Evolutionary conservation across 2,113 vertebrate species (phyloP).

Genomic region (Nanorana parkeri): DNA sequence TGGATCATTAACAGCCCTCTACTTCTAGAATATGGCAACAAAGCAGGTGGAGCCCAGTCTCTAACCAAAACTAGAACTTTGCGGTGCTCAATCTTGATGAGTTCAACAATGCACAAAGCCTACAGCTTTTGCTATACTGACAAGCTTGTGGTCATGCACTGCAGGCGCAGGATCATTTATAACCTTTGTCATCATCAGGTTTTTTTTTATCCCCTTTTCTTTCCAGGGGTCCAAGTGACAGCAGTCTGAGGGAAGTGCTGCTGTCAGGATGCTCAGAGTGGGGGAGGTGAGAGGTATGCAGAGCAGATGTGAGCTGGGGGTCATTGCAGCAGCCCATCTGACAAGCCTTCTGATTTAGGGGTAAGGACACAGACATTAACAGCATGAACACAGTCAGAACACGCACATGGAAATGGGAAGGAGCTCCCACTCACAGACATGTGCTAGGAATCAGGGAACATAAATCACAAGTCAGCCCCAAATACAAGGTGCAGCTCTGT

Average conservation of each 20-base stretch:
- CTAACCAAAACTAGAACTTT: no score
- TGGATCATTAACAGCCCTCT: no score
- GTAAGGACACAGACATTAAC: slow-evolving; percentile 51
- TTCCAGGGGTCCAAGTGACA: neutral
- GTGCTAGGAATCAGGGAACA: slow-evolving; percentile 52
- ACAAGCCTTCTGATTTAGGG: slow-evolving; percentile 52
- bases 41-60: no score
- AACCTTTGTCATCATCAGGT: neutral
- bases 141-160: no score
- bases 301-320: slow-evolving; percentile 52
- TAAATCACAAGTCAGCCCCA: slow-evolving; percentile 36
- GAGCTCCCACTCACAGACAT: slow-evolving; percentile 44
- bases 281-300: slow-evolving; percentile 51
- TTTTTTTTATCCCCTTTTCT: neutral
- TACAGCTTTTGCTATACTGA: no score
- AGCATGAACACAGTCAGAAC: slow-evolving; percentile 52
- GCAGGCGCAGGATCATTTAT: no score
- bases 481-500: slow-evolving; percentile 28
- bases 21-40: no score
- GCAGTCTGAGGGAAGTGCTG: neutral
- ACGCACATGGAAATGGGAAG: slow-evolving; percentile 46
- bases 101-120: no score
- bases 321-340: slow-evolving; percentile 39
- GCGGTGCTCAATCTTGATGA: no score
- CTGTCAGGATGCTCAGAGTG: slow-evolving; percentile 13